phyloP scores from a whole-genome alignment of 2,888 invertebrate genomes.

The Ectobius pallidus region DNA sequence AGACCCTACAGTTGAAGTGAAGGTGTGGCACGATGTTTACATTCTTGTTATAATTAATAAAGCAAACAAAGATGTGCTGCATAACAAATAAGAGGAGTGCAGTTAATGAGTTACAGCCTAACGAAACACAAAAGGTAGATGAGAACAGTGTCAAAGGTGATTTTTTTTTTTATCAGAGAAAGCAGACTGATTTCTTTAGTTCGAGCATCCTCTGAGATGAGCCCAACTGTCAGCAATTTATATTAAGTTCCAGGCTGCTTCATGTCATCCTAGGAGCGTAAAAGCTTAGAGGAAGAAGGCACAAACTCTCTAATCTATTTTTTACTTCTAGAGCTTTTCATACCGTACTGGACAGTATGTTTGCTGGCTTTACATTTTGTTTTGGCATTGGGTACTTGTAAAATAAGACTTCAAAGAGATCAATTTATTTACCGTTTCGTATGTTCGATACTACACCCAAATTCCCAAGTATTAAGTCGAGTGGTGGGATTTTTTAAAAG shows the following conservation, averaged over 20 bases:
- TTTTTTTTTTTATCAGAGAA: slow-evolving; percentile 1
- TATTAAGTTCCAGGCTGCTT: not conserved
- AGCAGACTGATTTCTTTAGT: not conserved
- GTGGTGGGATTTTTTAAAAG: too few species aligned
- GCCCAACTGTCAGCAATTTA: not conserved
- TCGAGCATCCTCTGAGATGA: not conserved
- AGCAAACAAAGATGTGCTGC: not conserved
- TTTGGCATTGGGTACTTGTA: too few species aligned
- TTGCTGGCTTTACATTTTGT: too few species aligned
- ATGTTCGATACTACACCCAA: too few species aligned
- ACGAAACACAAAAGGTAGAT: not conserved
- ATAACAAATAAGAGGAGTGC: not conserved
- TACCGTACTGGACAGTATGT: too few species aligned
- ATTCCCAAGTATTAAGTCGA: too few species aligned
- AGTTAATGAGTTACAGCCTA: not conserved
- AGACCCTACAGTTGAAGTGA: not conserved
- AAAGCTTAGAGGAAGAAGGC: too few species aligned
- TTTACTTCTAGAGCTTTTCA: too few species aligned
- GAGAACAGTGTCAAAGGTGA: not conserved
- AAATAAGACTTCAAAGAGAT: too few species aligned
- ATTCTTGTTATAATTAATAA: not conserved
- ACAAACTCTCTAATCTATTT: too few species aligned
- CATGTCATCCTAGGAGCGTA: too few species aligned
- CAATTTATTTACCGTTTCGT: too few species aligned
- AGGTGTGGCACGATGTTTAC: not conserved